Evolutionary conservation across 2,113 vertebrate genomes (phyloP), one percentile per base, ranked within the genome.

Genomic region (Ciconia maguari): DNA sequence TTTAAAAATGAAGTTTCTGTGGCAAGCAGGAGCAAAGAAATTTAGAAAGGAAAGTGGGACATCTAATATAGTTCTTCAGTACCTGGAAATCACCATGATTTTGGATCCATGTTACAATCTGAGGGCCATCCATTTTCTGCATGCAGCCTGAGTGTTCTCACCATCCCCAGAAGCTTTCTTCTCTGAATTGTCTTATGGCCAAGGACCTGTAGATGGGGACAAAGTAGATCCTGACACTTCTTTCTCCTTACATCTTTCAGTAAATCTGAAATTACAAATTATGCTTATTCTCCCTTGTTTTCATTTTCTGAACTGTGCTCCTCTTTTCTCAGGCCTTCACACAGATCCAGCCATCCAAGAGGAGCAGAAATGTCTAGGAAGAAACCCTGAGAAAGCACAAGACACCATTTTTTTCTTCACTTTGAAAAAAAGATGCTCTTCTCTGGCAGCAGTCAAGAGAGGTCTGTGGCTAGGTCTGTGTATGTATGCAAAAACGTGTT

Each of bases 321-420:
- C 10, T 61, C 21, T 83, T 60, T 72, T 87, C 34, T 74, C 27
- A 32, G 13, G 8, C 5, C 41, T 66, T 58, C 51, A 49, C 5
- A 27, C 1, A 19, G 25, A 18, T 49, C 12, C 55, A 32, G 5
- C 26, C 34, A 81, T 27, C 7, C 30, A 70, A 46, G 36, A 61
- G n/a, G 2, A 87, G 16, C 3, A 65, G 38, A 20, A 95, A 80
- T 5, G 6, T 52, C 27, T 25, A 22, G 13, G 41, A 75, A 71
- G 32, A 81, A 78, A n/a, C 11, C 12, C 29, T 17, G 41, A 83
- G 34, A 87, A 85, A 61, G 27, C 20, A 82, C 12, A 69, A 78
- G 11, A 0, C 2, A 61, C 0, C 1, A 34, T 51, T 30, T 92
- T 69, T 69, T 34, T 16, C 44, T 52, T 74, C 21, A 13, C 5